Evolutionary conservation across 2,888 invertebrate genomes (phyloP), one percentile per base, ranked within the genome.

Genomic region (Eupsilia transversa): DNA sequence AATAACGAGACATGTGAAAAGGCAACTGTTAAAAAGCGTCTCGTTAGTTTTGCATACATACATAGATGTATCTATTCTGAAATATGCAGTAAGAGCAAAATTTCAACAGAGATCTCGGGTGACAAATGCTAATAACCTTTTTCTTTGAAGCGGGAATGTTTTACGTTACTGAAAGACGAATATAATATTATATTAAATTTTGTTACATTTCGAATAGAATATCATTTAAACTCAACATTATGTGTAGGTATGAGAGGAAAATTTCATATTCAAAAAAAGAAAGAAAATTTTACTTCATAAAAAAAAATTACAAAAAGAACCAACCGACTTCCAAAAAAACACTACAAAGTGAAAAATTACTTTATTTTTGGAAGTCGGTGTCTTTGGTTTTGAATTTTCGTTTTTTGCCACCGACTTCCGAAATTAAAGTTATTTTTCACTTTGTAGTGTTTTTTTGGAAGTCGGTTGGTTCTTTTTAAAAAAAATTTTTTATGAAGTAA

Each of bases 91-190:
- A 43, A 46, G 17, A 38, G 43, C 33, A 65, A 4, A 23, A 65
- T 67, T 65, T 67, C 20, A 30, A 27, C 38, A 54, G 14, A 49
- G 30, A 66, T n/a, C n/a, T 35, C 9, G 17, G 20, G 43, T 52
- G 73, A 46, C 38, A 52, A 67, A 79, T 73, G 57, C 33, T 73
- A 73, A 64, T 67, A 67, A 63, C 27, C 20, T 66, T 52, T 57
- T 65, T 61, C 63, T 73, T 59, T 68, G 43, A 73, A 60, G 38
- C 14, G 30, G 17, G 23, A n/a, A 49, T 43, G 46, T 23, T 41
- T 17, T 49, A 54, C n/a, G 20, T 23, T 17, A 7, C 23, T 23
- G 9, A 65, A 65, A 54, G 38, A 27, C 23, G 7, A 64, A 64
- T 73, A n/a, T 30, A 64, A 64, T 73, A n/a, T 30, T n/a, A 52